Base-by-base conservation (phyloP, 2,113 vertebrate species). In the Lophochroa leadbeateri region DNA sequence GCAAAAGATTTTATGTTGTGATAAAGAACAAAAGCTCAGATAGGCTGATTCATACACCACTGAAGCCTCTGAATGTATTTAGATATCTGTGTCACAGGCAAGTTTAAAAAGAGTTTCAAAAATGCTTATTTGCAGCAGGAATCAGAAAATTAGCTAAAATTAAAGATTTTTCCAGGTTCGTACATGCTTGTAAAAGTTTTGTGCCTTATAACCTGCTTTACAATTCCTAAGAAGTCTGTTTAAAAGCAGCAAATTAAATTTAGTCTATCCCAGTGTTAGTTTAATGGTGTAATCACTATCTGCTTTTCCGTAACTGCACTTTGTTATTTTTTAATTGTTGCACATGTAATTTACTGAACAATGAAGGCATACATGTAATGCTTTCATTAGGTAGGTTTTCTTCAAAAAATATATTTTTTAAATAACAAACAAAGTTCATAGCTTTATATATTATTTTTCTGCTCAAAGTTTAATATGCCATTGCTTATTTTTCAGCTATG, bases 341-440 rank as follows among this genome's bases (percentile, higher is more conserved):
- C 33, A 7, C 43, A 49, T 6, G 4, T 10, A 46, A 43, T 28
- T 35, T 58, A 46, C 11, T 37, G 9, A 92, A 49, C 4, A 82
- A 68, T 4, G 9, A 28, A 17, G 17, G 53, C 2, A 21, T 9
- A 35, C 6, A 4, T 27, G 39, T 28, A 19, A 3, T 33, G 7
- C 0, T 72, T 82, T 65, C 7, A 52, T 43, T 31, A 53, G 5
- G 11, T 9, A 58, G 65, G 1, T 23, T 77, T 1, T 16, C 20
- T 65, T 69, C 3, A 60, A 79, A 84, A 57, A 46, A 19, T 7
- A 6, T 35, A 41, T 55, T 67, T 82, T 50, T 41, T 20, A 7
- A 1, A 3, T 41, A 4, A 1, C 2, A 4, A 27, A 60, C 13
- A 3, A 52, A 35, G 4, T 28, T 11, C 8, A 39, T 31, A 60